Evolutionary conservation across 2,888 invertebrate species (phyloP).

Genomic region (Aphrophora alni): DNA sequence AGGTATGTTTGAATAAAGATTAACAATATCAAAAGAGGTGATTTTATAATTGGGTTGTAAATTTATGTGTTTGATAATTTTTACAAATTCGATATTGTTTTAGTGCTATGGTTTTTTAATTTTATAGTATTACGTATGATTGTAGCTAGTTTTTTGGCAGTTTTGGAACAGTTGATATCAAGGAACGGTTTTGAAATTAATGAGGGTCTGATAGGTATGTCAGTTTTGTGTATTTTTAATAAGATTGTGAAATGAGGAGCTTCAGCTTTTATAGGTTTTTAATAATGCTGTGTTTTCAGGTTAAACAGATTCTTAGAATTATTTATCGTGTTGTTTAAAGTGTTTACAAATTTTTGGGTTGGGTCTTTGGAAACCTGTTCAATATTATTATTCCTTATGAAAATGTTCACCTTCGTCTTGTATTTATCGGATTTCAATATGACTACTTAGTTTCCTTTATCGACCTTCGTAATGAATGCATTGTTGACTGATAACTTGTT

Average conservation of each 20-base stretch:
- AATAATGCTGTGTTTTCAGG: not conserved
- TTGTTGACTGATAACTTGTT: not conserved
- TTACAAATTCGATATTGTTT: conserved; percentile 10
- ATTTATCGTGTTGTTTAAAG: not conserved
- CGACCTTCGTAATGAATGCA: not conserved
- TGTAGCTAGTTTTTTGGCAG: not conserved
- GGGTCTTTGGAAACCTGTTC: not conserved
- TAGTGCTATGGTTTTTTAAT: not conserved
- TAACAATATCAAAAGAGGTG: conserved; percentile 15
- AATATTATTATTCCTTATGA: not conserved
- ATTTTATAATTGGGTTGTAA: not conserved
- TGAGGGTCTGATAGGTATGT: not conserved
- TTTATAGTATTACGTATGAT: not conserved
- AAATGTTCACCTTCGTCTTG: conserved; percentile 1
- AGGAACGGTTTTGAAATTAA: not conserved
- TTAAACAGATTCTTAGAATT: not conserved
- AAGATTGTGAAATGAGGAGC: not conserved
- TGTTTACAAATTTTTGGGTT: not conserved
- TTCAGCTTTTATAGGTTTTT: not conserved
- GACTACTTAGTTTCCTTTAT: conserved; percentile 17
- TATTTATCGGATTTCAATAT: not conserved
- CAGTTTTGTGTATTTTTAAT: conserved; percentile 12
- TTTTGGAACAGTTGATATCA: too few species aligned
- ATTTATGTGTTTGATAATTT: not conserved
- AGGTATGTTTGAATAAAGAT: conserved; percentile 19